These are phyloP conservation scores for Pachliopta kotzebuea DNA, from an alignment of 2,888 invertebrate genomes.

Conservation along the genomic window DNA sequence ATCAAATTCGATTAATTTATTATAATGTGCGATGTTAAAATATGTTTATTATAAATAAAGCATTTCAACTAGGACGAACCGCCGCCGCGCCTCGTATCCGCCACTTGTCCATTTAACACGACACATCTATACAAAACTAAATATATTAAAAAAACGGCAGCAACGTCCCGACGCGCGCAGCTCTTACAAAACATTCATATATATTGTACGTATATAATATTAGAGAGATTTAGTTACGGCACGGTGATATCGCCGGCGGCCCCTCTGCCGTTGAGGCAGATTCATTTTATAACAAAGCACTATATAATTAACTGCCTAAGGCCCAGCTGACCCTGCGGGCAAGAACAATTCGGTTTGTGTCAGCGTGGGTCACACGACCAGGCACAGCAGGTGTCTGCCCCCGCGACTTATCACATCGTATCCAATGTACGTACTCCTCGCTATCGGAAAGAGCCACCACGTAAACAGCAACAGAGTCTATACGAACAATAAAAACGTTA, in stretches of 20 bases:
- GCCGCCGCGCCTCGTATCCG: conserved; percentile 47
- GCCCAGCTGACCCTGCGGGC: background rate
- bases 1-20: conserved; percentile 79
- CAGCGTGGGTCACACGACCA: background rate
- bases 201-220: conserved; percentile 40
- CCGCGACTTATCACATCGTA: background rate
- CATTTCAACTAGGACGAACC: conserved; percentile 63
- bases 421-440: background rate
- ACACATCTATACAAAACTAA: conserved; percentile 57
- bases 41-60: conserved; percentile 77
- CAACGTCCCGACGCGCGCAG: conserved; percentile 48
- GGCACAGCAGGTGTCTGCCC: background rate
- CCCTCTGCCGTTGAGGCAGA: conserved; percentile 75
- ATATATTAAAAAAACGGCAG: conserved; percentile 55
- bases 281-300: conserved; percentile 65
- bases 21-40: conserved; percentile 81
- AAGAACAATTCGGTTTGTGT: conserved; percentile 1
- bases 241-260: conserved; percentile 53
- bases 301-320: conserved; percentile 56
- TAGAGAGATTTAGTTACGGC: conserved; percentile 61
- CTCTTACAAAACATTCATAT: conserved; percentile 40
- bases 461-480: no score
- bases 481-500: no score
- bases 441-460: background rate
- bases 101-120: conserved; percentile 55